phyloP scores from a whole-genome alignment of 1,140 invertebrate species.

The Aleiodes sp. region DNA sequence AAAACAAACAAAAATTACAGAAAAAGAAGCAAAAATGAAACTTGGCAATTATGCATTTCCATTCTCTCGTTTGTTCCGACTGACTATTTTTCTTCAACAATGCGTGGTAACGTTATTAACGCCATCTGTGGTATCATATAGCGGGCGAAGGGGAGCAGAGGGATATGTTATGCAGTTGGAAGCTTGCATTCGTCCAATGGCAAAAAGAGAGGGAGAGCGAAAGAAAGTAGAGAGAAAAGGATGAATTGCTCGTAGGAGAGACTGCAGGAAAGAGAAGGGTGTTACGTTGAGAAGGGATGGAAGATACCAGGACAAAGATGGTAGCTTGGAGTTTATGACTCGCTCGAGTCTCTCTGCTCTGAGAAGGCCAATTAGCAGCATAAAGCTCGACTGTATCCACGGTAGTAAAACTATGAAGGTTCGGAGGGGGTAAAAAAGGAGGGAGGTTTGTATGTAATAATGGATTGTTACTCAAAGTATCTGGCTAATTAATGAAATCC shows the following conservation, averaged over 20 bases:
- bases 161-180: constrained; percentile 17
- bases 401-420: too few relatives aligned
- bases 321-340: constrained; percentile 62
- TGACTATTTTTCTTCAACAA: constrained; percentile 39
- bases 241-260: neutral
- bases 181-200: neutral
- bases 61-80: neutral
- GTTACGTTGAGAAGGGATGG: neutral
- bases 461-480: constrained; percentile 68
- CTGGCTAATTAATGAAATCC: constrained; percentile 68
- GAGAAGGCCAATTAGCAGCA: constrained; percentile 67
- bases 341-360: constrained; percentile 57
- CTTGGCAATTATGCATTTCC: constrained; percentile 51
- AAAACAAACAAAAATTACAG: neutral
- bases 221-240: constrained; percentile 27
- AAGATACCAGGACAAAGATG: neutral
- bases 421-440: constrained; percentile 37
- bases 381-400: constrained; percentile 60
- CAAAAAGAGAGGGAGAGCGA: constrained; percentile 30
- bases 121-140: constrained; percentile 44
- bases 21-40: constrained; percentile 34
- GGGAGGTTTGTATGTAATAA: constrained; percentile 66
- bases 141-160: constrained; percentile 35
- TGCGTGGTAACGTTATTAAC: constrained; percentile 53
- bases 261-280: neutral